Percentiles rank a stretch among this genome's conserved stretches.
These are phyloP conservation scores for Wasmannia auropunctata DNA, from an alignment of 1,140 invertebrate genomes.

Conservation along the genomic window DNA sequence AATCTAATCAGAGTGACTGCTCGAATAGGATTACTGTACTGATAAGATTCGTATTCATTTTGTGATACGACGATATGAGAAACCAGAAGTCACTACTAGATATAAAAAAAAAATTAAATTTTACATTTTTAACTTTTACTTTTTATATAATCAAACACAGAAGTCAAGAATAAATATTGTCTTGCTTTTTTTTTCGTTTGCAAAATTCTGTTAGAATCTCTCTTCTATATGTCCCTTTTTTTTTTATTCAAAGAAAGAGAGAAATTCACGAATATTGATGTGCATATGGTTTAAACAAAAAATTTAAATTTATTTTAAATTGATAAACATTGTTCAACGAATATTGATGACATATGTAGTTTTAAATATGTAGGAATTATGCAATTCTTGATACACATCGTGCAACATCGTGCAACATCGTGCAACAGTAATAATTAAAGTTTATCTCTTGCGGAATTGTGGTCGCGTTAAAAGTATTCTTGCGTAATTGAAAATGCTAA, in stretches of 20 bases:
- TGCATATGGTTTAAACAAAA: too few relatives aligned
- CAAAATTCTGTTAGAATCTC: neutral
- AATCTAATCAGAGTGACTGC: slow-evolving; percentile 36
- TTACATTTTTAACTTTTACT: neutral
- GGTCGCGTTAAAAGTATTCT: neutral
- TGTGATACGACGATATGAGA: neutral
- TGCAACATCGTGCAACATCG: neutral
- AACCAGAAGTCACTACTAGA: neutral
- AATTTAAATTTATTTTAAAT: too few relatives aligned
- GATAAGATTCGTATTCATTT: neutral
- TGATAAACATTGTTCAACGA: neutral
- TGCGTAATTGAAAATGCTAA: neutral
- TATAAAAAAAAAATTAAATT: neutral
- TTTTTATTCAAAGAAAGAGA: neutral
- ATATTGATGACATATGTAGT: neutral
- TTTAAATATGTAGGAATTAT: neutral
- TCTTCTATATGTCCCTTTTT: too few relatives aligned
- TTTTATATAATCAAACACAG: neutral
- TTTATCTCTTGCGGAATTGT: neutral
- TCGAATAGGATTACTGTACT: neutral
- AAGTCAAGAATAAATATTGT: neutral
- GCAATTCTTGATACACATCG: neutral
- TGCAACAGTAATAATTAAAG: neutral
- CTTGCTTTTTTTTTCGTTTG: neutral
- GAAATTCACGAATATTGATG: neutral